These are phyloP conservation scores for Odocoileus virginianus DNA, from an alignment of 2,113 vertebrate species.

Conservation along the genomic window DNA sequence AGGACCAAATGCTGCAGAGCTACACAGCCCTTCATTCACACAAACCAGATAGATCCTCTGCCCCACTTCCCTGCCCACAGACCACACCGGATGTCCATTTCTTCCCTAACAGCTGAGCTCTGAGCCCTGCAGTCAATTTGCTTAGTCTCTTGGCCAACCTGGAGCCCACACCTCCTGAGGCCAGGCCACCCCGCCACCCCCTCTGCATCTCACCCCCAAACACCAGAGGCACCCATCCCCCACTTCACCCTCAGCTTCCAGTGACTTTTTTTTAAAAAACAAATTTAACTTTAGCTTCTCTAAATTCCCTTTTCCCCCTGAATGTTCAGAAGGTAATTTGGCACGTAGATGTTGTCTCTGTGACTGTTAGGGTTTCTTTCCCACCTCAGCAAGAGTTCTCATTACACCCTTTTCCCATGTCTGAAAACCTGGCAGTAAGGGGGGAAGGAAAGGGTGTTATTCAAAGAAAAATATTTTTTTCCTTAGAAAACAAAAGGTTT, in stretches of 20 bases:
- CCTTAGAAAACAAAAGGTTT: background rate
- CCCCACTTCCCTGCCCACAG: background rate
- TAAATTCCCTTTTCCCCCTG: background rate
- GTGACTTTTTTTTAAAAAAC: background rate
- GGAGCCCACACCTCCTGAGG: background rate
- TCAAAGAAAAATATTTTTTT: background rate
- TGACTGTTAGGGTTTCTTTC: background rate
- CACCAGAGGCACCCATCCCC: background rate
- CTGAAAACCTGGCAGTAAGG: background rate
- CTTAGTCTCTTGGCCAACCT: background rate
- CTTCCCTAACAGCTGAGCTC: background rate
- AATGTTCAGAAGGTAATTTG: background rate
- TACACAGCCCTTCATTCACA: background rate
- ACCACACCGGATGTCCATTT: accelerated
- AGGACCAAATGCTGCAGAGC: background rate
- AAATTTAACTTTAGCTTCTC: background rate
- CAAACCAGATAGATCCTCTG: background rate
- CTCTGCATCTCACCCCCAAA: background rate
- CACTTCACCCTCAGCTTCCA: too few relatives aligned
- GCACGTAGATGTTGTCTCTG: background rate
- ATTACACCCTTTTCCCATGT: background rate
- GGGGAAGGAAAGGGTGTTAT: background rate
- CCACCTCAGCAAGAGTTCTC: background rate
- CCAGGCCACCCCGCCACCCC: too few relatives aligned
- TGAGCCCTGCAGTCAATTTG: accelerated